A percentile compares a stretch with the other conserved stretches of the same genome.
phyloP scores from a whole-genome alignment of 2,797 vertebrate species.

The Gambelia wislizenii region DNA sequence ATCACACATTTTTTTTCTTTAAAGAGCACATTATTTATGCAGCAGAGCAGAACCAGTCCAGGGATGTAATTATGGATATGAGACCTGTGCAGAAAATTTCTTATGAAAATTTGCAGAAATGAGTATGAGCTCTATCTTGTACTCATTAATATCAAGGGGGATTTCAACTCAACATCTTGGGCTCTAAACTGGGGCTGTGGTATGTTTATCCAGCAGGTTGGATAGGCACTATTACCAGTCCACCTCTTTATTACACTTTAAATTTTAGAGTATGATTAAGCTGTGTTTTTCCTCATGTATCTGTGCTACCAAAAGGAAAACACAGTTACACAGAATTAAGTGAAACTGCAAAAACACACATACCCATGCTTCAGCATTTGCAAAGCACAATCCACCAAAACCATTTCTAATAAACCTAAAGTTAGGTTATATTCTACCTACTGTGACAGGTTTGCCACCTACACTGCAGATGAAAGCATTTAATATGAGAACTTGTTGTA shows the following conservation, averaged over 20 bases:
- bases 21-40: slow-evolving; percentile 69
- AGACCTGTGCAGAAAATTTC: slow-evolving; percentile 55
- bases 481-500: neutral
- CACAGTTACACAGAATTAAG: slow-evolving; percentile 6
- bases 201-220: neutral
- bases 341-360: neutral
- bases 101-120: slow-evolving; percentile 52
- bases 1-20: slow-evolving; percentile 66
- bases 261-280: neutral
- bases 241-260: slow-evolving; percentile 1
- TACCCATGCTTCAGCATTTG: neutral
- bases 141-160: neutral
- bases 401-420: neutral
- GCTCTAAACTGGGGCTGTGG: neutral
- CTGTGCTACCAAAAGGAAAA: neutral
- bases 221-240: neutral
- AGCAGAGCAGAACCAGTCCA: slow-evolving; percentile 71
- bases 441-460: neutral
- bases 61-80: slow-evolving; percentile 66
- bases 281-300: neutral
- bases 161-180: neutral
- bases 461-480: neutral
- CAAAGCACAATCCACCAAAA: neutral
- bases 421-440: neutral
- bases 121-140: slow-evolving; percentile 8